These are phyloP conservation scores for Noctua pronuba DNA, from an alignment of 2,888 invertebrate species.

Conservation along the genomic window DNA sequence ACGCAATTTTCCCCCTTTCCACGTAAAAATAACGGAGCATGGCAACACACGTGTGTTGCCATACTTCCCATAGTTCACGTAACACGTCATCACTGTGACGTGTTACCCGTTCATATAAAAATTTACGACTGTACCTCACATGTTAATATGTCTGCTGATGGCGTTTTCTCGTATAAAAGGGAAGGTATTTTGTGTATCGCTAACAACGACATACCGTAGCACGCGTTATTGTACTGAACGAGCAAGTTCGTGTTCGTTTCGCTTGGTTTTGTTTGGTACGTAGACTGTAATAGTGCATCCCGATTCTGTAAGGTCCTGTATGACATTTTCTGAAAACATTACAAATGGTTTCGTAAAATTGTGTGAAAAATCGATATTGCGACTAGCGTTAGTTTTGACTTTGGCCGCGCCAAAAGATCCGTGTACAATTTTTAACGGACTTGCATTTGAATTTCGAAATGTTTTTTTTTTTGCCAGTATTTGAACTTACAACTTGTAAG, in stretches of 20 bases:
- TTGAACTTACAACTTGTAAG: neutral
- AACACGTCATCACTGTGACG: constrained; percentile 77
- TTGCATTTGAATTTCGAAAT: constrained; percentile 34
- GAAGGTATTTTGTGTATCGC: constrained; percentile 61
- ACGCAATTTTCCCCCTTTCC: constrained; percentile 79
- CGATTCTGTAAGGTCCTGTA: neutral
- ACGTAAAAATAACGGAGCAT: constrained; percentile 71
- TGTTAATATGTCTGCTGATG: constrained; percentile 74
- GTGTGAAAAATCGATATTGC: neutral
- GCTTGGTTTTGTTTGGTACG: constrained; percentile 1
- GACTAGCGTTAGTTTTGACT: neutral
- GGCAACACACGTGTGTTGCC: constrained; percentile 62
- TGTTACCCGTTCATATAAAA: constrained; percentile 82
- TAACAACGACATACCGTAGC: constrained; percentile 50
- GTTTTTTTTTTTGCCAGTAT: constrained; percentile 1
- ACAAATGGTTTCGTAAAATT: neutral
- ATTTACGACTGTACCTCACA: constrained; percentile 81
- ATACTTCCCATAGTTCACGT: constrained; percentile 72
- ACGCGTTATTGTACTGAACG: constrained; percentile 24
- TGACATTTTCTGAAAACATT: neutral
- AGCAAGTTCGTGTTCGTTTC: constrained; percentile 14
- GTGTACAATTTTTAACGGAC: neutral
- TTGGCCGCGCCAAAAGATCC: neutral
- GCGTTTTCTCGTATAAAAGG: constrained; percentile 52
- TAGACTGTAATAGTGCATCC: neutral